Evolutionary conservation across 2,113 vertebrate species (phyloP), one percentile per base, ranked within the genome.

Genomic region (Gadus macrocephalus): DNA sequence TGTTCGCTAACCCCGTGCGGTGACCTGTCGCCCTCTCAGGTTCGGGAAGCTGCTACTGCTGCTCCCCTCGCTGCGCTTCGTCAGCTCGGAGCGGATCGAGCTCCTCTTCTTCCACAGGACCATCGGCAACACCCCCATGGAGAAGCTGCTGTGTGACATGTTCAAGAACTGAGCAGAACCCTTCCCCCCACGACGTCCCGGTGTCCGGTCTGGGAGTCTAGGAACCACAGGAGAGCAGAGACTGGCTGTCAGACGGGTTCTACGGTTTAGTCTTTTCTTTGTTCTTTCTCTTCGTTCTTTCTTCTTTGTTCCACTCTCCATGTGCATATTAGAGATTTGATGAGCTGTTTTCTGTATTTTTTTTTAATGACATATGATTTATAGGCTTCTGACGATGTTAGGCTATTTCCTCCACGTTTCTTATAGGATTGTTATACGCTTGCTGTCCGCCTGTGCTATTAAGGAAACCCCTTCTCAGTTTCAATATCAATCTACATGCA

Each of bases 21-120:
- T n/a, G 15, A 17, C 5, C 55, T 58, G 55, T 58, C 11, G 55
- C 2, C 5, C 15, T 16, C 64, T 11, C 78, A 98, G 97, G 89
- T 99, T 98, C 0, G 97, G 97, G 67, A 97, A 98, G 81, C 83
- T 99, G 71, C 91, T 99, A 3, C 93, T 99, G 53, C 93, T 98
- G 3, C 94, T 98, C 2, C 95, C 96, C 0, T 93, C 96, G 0
- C 83, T 99, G 85, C 93, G 94, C 15, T 95, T 95, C 65, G 92
- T 99, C 81, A 92, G 92, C n/a, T 95, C 97, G 0, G 97, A 98
- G 73, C 93, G 93, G 0, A 93, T 98, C 0, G 97, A 99, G 89
- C 91, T 95, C 71, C 94, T 98, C 76, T 98, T 97, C 87, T 98
- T 98, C 89, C 95, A 94, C 78, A 85, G 94, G 69, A 97, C 95